Conservation (phyloP, 2,797 vertebrate species). For the Lepilemur septentrionalis region DNA sequence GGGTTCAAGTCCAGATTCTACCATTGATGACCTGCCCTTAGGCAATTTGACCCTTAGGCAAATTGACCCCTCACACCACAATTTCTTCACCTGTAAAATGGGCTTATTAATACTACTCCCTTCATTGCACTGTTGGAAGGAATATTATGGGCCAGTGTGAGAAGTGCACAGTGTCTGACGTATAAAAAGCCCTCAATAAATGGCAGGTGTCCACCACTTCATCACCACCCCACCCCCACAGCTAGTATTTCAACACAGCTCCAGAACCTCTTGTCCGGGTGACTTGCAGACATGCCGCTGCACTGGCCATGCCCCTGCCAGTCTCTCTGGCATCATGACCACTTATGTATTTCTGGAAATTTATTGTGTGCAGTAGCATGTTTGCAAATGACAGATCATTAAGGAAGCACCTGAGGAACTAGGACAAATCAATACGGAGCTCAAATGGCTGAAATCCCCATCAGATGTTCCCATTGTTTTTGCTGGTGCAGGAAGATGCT, state of each 20-base stretch:
- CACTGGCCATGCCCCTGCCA: neutral
- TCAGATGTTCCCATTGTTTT: constrained; percentile 19
- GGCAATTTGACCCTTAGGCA: neutral
- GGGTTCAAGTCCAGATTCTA: neutral
- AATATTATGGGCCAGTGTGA: neutral
- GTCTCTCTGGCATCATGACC: neutral
- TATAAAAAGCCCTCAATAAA: neutral
- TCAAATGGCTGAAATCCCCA: constrained; percentile 40
- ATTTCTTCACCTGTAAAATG: neutral
- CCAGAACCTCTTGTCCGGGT: neutral
- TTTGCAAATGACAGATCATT: constrained; percentile 50
- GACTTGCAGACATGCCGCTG: neutral
- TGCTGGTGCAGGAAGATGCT: constrained; percentile 10
- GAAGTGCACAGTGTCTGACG: neutral
- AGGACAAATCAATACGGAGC: constrained; percentile 41
- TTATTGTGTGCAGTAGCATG: neutral
- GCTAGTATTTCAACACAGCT: neutral
- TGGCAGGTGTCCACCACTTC: neutral
- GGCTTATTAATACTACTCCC: neutral
- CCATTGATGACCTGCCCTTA: neutral
- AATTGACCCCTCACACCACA: neutral
- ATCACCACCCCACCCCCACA: accelerated
- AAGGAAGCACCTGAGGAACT: constrained; percentile 18
- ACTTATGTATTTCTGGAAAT: neutral
- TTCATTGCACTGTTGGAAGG: neutral